Conservation (phyloP, 1,140 invertebrate species). For the Gryon sp. region DNA sequence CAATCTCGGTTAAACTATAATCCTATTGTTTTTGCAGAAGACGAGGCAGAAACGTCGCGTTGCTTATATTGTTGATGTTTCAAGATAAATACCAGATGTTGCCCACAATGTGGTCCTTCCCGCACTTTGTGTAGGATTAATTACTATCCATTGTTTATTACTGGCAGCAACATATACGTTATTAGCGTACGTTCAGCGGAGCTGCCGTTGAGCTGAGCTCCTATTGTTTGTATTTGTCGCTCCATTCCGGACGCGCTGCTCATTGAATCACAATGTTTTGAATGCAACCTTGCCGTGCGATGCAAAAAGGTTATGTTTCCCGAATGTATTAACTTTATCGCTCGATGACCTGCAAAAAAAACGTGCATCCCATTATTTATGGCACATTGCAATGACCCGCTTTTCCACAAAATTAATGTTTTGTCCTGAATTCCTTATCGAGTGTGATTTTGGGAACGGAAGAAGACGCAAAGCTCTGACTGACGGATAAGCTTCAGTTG, state of each 20-base stretch:
- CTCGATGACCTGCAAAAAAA: slow-evolving; percentile 17
- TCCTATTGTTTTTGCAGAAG: slow-evolving; percentile 50
- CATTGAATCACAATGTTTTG: slow-evolving; percentile 38
- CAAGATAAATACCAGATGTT: slow-evolving; percentile 76
- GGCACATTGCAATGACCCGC: slow-evolving; percentile 28
- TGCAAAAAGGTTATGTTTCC: slow-evolving; percentile 33
- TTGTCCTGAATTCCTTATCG: slow-evolving; percentile 52
- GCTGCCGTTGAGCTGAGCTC: slow-evolving; percentile 67
- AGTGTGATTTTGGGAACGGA: slow-evolving; percentile 7
- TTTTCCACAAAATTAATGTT: slow-evolving; percentile 52
- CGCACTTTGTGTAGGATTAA: slow-evolving; percentile 76
- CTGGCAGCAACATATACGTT: slow-evolving; percentile 72
- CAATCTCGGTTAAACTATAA: slow-evolving; percentile 62
- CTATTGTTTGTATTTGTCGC: slow-evolving; percentile 73
- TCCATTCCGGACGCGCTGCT: slow-evolving; percentile 59
- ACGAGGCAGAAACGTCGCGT: slow-evolving; percentile 49
- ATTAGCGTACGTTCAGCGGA: slow-evolving; percentile 70
- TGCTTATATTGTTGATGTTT: slow-evolving; percentile 72
- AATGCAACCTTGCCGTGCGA: neutral
- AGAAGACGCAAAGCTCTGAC: neutral
- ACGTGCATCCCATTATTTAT: slow-evolving; percentile 53
- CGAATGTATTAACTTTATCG: slow-evolving; percentile 50
- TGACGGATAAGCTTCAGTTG: slow-evolving; percentile 9
- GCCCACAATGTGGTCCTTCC: slow-evolving; percentile 69
- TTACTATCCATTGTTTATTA: slow-evolving; percentile 74